Percentiles rank a stretch among this genome's conserved stretches.
Conservation (phyloP, 2,113 vertebrate genomes). For the Orcinus orca region DNA sequence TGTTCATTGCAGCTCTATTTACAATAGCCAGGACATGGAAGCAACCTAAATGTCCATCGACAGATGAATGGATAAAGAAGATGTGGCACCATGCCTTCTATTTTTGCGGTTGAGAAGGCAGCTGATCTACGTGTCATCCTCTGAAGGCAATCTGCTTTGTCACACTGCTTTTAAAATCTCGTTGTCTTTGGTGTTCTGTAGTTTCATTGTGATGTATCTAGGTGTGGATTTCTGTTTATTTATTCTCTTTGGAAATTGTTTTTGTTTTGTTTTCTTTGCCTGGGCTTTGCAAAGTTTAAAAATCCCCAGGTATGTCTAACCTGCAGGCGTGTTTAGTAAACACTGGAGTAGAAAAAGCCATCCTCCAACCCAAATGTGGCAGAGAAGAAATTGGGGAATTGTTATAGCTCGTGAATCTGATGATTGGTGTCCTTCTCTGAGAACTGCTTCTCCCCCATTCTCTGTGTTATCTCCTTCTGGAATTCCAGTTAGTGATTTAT, state of each 20-base stretch:
- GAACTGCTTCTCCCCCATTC: not conserved
- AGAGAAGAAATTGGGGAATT: not conserved
- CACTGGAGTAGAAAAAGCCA: not conserved
- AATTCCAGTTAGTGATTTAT: not conserved
- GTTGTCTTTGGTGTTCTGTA: not conserved
- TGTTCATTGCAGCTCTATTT: too few relatives aligned
- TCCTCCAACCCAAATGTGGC: not conserved
- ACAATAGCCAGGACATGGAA: too few relatives aligned
- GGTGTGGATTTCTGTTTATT: not conserved
- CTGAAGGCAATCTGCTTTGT: not conserved
- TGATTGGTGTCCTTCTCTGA: not conserved
- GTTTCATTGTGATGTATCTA: not conserved
- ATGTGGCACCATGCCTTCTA: not conserved
- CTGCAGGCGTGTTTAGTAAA: not conserved
- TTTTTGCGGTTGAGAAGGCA: not conserved
- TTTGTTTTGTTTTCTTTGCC: not conserved
- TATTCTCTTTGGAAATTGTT: not conserved
- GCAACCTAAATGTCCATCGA: too few relatives aligned
- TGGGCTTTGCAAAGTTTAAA: not conserved
- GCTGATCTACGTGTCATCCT: not conserved
- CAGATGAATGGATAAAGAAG: too few relatives aligned
- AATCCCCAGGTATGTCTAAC: not conserved
- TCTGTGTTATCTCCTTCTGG: not conserved
- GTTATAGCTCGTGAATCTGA: not conserved
- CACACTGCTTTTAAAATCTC: not conserved